phyloP scores from a whole-genome alignment of 1,140 invertebrate genomes.

The Achroia grisella region DNA sequence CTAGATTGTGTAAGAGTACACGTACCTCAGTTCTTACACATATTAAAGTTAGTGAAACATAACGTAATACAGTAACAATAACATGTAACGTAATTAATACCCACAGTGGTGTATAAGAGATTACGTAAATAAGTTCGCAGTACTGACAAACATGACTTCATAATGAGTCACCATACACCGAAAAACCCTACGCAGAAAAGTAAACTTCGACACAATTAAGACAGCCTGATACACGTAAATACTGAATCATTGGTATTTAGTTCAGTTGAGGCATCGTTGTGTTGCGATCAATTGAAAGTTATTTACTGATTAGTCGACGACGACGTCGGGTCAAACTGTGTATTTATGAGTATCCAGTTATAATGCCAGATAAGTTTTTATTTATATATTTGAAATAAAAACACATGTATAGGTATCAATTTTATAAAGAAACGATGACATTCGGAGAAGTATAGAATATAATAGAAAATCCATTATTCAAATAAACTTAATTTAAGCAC shows the following conservation, averaged over 20 bases:
- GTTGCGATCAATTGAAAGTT: constrained; percentile 29
- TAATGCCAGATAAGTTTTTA: no score
- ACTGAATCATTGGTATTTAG: constrained; percentile 9
- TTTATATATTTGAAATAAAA: no score
- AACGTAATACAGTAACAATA: constrained; percentile 14
- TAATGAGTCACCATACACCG: constrained; percentile 25
- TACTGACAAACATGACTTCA: constrained; percentile 28
- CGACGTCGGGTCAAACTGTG: constrained; percentile 23
- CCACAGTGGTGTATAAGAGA: constrained; percentile 10
- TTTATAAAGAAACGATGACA: no score
- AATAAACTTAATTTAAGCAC: no score
- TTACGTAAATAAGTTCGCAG: constrained; percentile 13
- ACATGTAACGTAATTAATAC: constrained; percentile 16
- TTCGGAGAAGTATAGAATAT: no score
- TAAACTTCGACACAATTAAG: constrained; percentile 30
- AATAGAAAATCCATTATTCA: no score
- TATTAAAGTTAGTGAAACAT: background rate
- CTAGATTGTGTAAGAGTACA: no score
- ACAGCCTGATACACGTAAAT: background rate
- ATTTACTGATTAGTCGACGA: constrained; percentile 36
- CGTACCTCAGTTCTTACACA: no score
- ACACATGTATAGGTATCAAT: no score
- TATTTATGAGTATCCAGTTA: constrained; percentile 22
- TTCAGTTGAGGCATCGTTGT: constrained; percentile 13
- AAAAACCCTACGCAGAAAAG: constrained; percentile 23